Percentiles rank a stretch among this genome's conserved stretches.
These are phyloP conservation scores for Volucella inanis DNA, from an alignment of 2,888 invertebrate species.

Conservation along the genomic window DNA sequence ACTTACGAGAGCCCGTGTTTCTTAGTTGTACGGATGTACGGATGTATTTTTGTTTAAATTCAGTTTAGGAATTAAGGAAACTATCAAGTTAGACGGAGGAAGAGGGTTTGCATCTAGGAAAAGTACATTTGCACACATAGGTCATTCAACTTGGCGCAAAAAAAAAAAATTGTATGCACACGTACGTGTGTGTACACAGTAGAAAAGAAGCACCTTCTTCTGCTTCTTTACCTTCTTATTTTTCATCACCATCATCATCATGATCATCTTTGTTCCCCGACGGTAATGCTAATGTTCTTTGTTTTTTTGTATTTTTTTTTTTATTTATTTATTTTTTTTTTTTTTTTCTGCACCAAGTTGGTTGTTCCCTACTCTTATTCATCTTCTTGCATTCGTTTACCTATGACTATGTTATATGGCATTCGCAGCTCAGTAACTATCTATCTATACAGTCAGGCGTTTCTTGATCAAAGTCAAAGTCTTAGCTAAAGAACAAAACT, in stretches of 20 bases:
- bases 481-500: constrained; percentile 21
- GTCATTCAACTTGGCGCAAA: constrained; percentile 79
- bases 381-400: constrained; percentile 64
- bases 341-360: constrained; percentile 32
- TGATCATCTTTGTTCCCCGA: constrained; percentile 72
- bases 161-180: constrained; percentile 58
- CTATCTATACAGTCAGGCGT: constrained; percentile 40
- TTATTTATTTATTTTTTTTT: no score
- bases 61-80: constrained; percentile 70
- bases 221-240: constrained; percentile 31
- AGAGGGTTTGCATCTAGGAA: constrained; percentile 16
- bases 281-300: constrained; percentile 67
- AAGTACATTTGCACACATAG: constrained; percentile 79
- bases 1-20: no score
- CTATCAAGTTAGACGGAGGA: constrained; percentile 45
- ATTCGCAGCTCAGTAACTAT: constrained; percentile 31
- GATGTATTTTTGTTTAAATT: constrained; percentile 66
- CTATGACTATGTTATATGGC: constrained; percentile 50
- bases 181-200: constrained; percentile 60
- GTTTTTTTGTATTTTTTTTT: constrained; percentile 17
- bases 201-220: constrained; percentile 64
- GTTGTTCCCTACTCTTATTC: constrained; percentile 52
- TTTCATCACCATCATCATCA: constrained; percentile 72
- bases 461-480: constrained; percentile 62
- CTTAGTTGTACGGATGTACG: constrained; percentile 17